phyloP scores from a whole-genome alignment of 1,140 invertebrate species.

The Danaus melanippus region DNA sequence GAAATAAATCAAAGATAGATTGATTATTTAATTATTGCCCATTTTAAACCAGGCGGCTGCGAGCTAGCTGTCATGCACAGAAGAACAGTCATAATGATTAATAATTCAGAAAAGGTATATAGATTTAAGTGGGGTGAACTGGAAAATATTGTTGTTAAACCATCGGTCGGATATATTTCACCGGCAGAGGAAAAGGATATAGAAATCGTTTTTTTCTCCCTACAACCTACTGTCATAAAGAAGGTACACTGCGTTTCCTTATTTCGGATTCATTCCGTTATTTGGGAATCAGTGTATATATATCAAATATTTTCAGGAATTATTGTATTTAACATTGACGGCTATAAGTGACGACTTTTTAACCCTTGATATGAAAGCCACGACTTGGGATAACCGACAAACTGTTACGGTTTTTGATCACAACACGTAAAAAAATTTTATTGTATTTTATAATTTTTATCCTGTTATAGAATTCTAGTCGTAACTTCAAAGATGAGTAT shows the following conservation, averaged over 20 bases:
- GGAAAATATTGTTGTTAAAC: constrained; percentile 44
- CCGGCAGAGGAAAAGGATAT: constrained; percentile 64
- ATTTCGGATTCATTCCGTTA: background rate
- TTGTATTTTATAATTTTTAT: no score
- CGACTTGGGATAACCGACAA: constrained; percentile 59
- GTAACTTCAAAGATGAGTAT: no score
- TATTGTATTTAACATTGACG: constrained; percentile 20
- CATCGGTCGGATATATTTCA: constrained; percentile 53
- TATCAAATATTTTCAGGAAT: constrained; percentile 18
- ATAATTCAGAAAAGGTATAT: constrained; percentile 62
- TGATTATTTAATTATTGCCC: constrained; percentile 1
- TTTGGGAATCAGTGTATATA: background rate
- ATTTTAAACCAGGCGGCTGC: constrained; percentile 40
- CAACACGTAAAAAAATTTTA: constrained; percentile 32
- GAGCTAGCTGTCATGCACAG: constrained; percentile 43
- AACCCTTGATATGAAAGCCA: constrained; percentile 37
- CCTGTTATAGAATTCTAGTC: no score
- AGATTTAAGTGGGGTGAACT: constrained; percentile 48
- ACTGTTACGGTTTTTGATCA: constrained; percentile 46
- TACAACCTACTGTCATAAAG: constrained; percentile 37
- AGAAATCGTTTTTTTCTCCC: constrained; percentile 53
- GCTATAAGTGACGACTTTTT: constrained; percentile 47
- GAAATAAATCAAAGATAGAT: no score
- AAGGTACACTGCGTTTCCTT: constrained; percentile 30
- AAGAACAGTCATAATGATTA: constrained; percentile 53